Base-by-base conservation (phyloP, 2,797 vertebrate genomes). In the Melanogrammus aeglefinus region DNA sequence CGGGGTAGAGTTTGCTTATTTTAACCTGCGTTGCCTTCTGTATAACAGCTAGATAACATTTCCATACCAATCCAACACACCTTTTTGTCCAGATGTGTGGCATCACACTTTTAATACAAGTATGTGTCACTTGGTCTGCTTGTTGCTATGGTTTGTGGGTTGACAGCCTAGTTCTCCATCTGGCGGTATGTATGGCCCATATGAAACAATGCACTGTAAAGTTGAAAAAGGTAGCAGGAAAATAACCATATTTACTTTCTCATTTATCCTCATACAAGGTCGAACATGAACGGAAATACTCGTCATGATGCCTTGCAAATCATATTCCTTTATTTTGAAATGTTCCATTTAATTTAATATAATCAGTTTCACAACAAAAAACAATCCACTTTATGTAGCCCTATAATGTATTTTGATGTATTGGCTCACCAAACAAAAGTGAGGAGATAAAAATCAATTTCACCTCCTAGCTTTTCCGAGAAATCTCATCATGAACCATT, bases 401-500 rank as follows among this genome's bases (percentile, higher is more conserved):
- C 63, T 27, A 0, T 69, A 2, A 69, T 27, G n/a, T 27, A 27
- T 69, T n/a, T n/a, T n/a, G 57, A 27, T 12, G 63, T 13, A 69
- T 69, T 27, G 57, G 57, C 57, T 63, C 57, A 63, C 63, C 24
- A 69, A 69, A 69, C 63, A 24, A 24, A 66, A 69, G n/a, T 9
- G n/a, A 24, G 63, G 63, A 27, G 24, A 69, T 69, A 69, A 24
- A 24, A 69, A 69, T 69, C 63, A 27, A 69, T 69, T 69, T 69
- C 63, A 69, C 63, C 63, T 63, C n/a, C 57, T 63, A 63, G 57
- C 57, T 24, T 63, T 74, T 36, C 39, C 7, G 33, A 74, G 6
- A 74, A 36, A 74, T 74, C 33, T 74, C 16, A 69, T 69, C 63
- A 69, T 27, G n/a, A 69, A 69, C 63, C n/a, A 69, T 69, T 69